Percentiles rank a stretch among this genome's conserved stretches.
Conservation (phyloP, 2,888 invertebrate species). For the Acleris laterana region DNA sequence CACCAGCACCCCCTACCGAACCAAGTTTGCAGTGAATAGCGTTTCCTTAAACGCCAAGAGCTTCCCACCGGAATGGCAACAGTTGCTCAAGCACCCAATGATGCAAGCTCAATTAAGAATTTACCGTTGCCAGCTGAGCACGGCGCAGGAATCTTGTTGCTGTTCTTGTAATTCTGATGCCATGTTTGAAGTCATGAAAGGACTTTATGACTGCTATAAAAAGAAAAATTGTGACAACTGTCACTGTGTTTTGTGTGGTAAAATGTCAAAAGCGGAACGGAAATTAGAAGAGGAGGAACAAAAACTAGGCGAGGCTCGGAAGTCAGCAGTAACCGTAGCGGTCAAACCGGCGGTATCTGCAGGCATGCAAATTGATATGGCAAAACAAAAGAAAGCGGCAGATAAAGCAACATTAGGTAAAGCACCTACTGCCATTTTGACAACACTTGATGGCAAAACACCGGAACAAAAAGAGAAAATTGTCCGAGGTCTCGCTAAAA, state of each 20-base stretch:
- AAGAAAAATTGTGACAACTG: slow-evolving; percentile 9
- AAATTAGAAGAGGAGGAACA: not conserved
- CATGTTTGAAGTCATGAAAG: slow-evolving; percentile 12
- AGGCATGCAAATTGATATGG: not conserved
- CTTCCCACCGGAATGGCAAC: not conserved
- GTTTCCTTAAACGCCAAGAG: not conserved
- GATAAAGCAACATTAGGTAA: not conserved
- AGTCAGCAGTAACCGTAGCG: not conserved
- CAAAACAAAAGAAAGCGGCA: not conserved
- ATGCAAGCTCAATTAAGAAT: slow-evolving; percentile 19
- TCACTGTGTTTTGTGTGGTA: not conserved
- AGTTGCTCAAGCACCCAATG: slow-evolving; percentile 2
- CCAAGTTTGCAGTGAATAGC: slow-evolving; percentile 2
- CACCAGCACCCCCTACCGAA: not conserved
- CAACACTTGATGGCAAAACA: slow-evolving; percentile 4
- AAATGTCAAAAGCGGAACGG: not conserved
- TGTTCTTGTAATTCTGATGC: slow-evolving; percentile 3
- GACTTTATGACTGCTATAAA: slow-evolving; percentile 9
- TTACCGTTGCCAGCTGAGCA: slow-evolving; percentile 4
- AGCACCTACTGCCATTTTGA: not conserved
- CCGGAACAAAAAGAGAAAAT: not conserved
- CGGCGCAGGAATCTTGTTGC: not conserved
- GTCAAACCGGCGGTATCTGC: too few relatives aligned
- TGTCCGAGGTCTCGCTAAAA: not conserved
- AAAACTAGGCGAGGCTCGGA: not conserved